Evolutionary conservation across 1,140 invertebrate genomes (phyloP), one percentile per base, ranked within the genome.

Genomic region (Amyelois transitella): DNA sequence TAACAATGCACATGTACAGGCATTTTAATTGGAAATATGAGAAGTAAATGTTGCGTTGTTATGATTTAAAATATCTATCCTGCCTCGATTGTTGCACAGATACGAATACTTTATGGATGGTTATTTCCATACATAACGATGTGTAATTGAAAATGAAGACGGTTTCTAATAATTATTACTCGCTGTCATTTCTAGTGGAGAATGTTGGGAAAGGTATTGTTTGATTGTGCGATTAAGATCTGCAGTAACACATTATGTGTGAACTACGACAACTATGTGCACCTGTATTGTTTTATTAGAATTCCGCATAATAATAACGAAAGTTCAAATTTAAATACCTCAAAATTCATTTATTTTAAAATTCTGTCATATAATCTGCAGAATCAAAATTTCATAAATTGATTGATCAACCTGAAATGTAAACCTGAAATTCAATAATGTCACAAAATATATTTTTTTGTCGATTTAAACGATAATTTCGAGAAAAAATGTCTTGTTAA

Each of bases 11-110:
- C 74, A 77, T 73, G 71, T 75, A 81, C 69, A 79, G 75, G 77
- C 79, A 81, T 82, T 73, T 84, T 87, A 81, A 87, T 81, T 79
- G 65, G 80, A 75, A 84, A 87, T 87, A 76, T 75, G 81, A 87
- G 73, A 58, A 44, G 58, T 38, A 52, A 66, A 64, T 70, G 68
- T 70, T 58, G 55, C 60, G 66, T 62, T 70, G 66, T 69, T 77
- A 63, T 75, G 69, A 75, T 71, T 75, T 65, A 71, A 56, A 69
- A 68, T 55, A 60, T 73, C 72, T 76, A 75, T 70, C 63, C 66
- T 62, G 66, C 63, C 61, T 70, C 57, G 66, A 70, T 75, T 69
- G 58, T 61, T 65, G 53, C 20, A 47, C 53, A 62, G 64, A 67
- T 69, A 73, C 55, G 28, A 65, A 62, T 69, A 58, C 53, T 72